Evolutionary conservation across 1,140 invertebrate species (phyloP).

Genomic region (Cyphomyrmex costatus): DNA sequence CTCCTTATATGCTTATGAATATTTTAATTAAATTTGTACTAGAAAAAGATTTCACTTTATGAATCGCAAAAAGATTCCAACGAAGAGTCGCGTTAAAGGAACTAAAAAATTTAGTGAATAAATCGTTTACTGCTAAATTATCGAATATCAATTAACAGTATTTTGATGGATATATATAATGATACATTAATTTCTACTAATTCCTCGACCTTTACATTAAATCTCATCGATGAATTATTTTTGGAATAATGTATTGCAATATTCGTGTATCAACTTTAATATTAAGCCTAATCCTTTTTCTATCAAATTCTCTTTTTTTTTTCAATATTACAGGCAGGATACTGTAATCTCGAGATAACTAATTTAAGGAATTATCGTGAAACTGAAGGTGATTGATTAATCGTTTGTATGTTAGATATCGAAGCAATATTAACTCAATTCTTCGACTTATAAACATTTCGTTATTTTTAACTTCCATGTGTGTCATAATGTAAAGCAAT

Average conservation of each 20-base stretch:
- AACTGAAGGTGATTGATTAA: not conserved
- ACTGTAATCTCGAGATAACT: not conserved
- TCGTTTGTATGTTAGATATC: not conserved
- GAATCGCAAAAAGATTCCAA: not conserved
- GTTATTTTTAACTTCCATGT: too few species aligned
- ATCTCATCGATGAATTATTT: constrained; percentile 7
- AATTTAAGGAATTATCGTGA: not conserved
- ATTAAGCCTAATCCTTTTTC: not conserved
- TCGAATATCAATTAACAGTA: not conserved
- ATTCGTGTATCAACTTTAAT: not conserved
- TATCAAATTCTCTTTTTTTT: not conserved
- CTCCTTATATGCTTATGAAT: not conserved
- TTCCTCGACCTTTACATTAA: not conserved
- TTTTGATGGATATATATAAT: not conserved
- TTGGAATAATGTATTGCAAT: not conserved
- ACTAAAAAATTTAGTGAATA: not conserved
- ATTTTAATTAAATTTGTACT: not conserved
- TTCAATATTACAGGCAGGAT: not conserved
- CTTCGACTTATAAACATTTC: too few species aligned
- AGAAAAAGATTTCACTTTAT: not conserved
- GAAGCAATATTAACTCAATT: too few species aligned
- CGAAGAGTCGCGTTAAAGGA: not conserved
- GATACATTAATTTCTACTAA: not conserved
- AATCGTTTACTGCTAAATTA: not conserved
- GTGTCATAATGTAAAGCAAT: too few species aligned